A percentile compares a stretch with the other conserved stretches of the same genome.
phyloP scores from a whole-genome alignment of 1,140 invertebrate genomes.

The Calycopis cecrops region DNA sequence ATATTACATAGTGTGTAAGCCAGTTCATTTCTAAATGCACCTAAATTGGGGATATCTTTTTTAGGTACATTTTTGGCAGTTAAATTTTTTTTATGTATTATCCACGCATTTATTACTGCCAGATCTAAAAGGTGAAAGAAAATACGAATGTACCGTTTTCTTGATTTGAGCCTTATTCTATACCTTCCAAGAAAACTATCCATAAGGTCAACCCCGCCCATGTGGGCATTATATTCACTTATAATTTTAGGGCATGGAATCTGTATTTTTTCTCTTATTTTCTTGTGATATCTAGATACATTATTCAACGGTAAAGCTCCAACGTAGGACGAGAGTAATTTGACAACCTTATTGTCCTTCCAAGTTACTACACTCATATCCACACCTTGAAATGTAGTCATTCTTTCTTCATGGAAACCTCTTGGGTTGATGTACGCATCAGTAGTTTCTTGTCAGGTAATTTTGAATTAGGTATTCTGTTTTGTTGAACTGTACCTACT shows the following conservation, averaged over 20 bases:
- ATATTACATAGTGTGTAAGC: constrained; percentile 12
- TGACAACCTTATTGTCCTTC: constrained; percentile 27
- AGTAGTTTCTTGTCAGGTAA: constrained; percentile 27
- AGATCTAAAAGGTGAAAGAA: constrained; percentile 36
- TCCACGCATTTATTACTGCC: constrained; percentile 44
- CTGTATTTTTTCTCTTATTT: constrained; percentile 45
- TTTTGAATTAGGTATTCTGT: constrained; percentile 32
- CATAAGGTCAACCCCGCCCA: constrained; percentile 38
- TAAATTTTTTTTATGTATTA: constrained; percentile 36
- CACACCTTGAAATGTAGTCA: constrained; percentile 27
- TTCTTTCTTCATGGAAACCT: constrained; percentile 29
- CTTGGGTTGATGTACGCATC: constrained; percentile 27
- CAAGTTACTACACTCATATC: constrained; percentile 28
- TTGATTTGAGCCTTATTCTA: constrained; percentile 19
- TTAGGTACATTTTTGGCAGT: neutral
- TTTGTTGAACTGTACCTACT: constrained; percentile 31
- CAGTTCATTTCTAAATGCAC: constrained; percentile 16
- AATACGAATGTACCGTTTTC: constrained; percentile 19
- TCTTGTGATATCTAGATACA: constrained; percentile 35
- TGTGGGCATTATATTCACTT: constrained; percentile 67
- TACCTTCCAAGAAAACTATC: constrained; percentile 19
- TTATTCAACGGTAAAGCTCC: constrained; percentile 16
- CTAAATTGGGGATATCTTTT: neutral
- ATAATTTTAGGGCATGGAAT: constrained; percentile 68
- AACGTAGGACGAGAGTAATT: constrained; percentile 27